phyloP scores from a whole-genome alignment of 2,888 invertebrate species.

The Hoplodrina blanda region DNA sequence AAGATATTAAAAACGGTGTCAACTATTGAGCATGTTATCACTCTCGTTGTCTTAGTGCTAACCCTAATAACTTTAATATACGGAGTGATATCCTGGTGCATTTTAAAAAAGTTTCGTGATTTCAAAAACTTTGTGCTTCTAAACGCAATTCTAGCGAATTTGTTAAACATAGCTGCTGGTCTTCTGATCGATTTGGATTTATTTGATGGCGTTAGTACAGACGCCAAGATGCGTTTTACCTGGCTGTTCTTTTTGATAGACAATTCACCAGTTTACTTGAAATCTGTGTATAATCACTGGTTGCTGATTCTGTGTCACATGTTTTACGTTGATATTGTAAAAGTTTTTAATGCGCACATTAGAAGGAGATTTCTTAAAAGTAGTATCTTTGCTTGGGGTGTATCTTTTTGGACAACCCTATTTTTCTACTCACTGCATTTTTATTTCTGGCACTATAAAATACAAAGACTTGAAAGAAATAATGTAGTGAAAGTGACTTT shows the following conservation, averaged over 20 bases:
- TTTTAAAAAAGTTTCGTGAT: constrained; percentile 2
- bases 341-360: constrained; percentile 8
- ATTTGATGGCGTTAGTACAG: too few relatives aligned
- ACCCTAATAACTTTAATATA: not conserved
- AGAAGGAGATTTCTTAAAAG: constrained; percentile 6
- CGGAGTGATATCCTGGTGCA: constrained; percentile 9
- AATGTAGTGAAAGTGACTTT: too few relatives aligned
- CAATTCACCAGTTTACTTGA: not conserved
- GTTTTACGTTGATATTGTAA: not conserved
- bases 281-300: constrained; percentile 11
- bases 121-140: constrained; percentile 12
- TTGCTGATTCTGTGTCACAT: constrained; percentile 10
- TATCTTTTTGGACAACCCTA: not conserved
- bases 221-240: too few relatives aligned
- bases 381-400: constrained; percentile 5
- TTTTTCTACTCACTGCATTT: too few relatives aligned
- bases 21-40: too few relatives aligned
- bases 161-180: not conserved
- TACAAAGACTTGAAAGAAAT: too few relatives aligned
- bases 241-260: not conserved
- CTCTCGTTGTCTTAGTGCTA: not conserved
- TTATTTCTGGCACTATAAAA: too few relatives aligned
- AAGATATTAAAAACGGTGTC: too few relatives aligned
- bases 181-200: too few relatives aligned
- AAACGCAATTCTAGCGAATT: constrained; percentile 2